Evolutionary conservation across 2,797 vertebrate genomes (phyloP), one percentile per base, ranked within the genome.

Genomic region (Muscicapa comitata): DNA sequence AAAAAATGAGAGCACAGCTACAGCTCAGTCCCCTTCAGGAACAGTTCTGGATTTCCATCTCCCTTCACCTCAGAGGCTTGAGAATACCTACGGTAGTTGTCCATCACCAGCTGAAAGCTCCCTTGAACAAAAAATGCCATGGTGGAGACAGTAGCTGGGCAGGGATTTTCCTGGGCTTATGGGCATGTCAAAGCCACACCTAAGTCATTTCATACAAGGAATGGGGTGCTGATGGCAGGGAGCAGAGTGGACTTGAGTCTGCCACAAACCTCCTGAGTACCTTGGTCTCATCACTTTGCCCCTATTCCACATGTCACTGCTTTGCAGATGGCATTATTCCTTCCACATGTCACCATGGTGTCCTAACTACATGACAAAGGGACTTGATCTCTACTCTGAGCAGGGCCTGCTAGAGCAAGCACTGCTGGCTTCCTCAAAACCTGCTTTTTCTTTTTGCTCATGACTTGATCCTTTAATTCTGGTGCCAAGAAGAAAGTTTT

Each of bases 261-360:
- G 42, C 55, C 50, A 51, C 9, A 5, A 79, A 54, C 28, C 35
- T 78, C 33, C 40, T 2, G 1, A 79, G 20, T 13, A 5, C 55
- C 63, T 73, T 13, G 26, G 55, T 50, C 58, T 50, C 6, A 17
- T 53, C 71, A 35, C 78, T 94, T 81, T 29, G 28, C 35, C 50
- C 53, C 31, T 7, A 17, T 71, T 70, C 51, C 16, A 24, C 1
- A 13, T 11, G 45, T 50, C 68, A 53, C 5, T 2, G 7, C 59
- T 81, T 29, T 68, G 70, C 43, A 67, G 57, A 29, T 20, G 13
- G 42, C 59, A 61, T 80, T 40, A 33, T 10, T 15, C 25, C 68
- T 88, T 38, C 85, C 33, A 17, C 0, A 0, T 17, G 72, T 42
- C 86, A 71, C 58, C 12, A 0, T 9, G 2, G 15, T n/a, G 57